Evolutionary conservation across 2,113 vertebrate genomes (phyloP).

Genomic region (Brachypteracias leptosomus): DNA sequence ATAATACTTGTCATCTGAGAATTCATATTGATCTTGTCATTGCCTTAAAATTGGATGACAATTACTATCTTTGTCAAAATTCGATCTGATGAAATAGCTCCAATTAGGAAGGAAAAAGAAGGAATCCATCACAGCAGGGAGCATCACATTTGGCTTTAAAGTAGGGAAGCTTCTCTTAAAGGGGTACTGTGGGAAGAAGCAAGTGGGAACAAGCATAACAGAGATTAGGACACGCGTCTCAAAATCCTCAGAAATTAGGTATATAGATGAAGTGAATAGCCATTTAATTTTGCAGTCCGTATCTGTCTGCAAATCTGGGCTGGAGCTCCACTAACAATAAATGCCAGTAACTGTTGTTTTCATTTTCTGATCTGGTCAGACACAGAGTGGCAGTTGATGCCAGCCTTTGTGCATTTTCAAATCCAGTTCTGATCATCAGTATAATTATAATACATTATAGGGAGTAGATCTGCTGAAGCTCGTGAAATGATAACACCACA

Average conservation of each 20-base stretch:
- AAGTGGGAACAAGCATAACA: neutral
- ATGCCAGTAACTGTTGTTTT: neutral
- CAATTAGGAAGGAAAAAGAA: constrained; percentile 63
- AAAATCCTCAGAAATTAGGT: neutral
- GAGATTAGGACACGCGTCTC: neutral
- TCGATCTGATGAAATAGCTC: constrained; percentile 63
- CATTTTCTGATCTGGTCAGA: neutral
- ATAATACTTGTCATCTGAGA: constrained; percentile 62
- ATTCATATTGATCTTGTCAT: constrained; percentile 67
- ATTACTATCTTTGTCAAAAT: constrained; percentile 70
- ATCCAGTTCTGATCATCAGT: neutral
- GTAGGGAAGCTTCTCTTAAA: constrained; percentile 26
- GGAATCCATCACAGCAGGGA: constrained; percentile 64
- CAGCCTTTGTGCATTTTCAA: neutral
- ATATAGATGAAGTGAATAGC: neutral
- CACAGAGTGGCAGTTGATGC: neutral
- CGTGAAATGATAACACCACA: neutral
- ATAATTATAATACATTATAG: neutral
- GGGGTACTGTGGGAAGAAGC: neutral
- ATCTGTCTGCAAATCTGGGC: neutral
- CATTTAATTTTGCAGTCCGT: neutral
- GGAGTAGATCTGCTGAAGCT: neutral
- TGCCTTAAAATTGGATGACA: constrained; percentile 65
- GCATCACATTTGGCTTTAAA: neutral
- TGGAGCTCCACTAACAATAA: neutral